phyloP scores from a whole-genome alignment of 2,888 invertebrate genomes.

The Himalopsyche tibetana region DNA sequence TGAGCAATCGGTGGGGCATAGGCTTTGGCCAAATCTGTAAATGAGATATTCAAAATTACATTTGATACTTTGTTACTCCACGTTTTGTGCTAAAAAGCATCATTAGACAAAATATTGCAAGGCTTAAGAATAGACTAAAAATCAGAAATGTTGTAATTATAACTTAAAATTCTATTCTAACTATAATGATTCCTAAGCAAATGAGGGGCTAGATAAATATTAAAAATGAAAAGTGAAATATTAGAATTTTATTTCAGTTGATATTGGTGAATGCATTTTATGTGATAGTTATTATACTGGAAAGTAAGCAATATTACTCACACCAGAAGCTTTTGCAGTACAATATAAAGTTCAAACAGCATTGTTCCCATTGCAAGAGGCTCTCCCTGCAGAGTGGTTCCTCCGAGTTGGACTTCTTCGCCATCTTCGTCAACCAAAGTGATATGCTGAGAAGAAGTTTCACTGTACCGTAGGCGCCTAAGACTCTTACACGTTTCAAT shows the following conservation, averaged over 20 bases:
- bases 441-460: slow-evolving; percentile 72
- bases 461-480: slow-evolving; percentile 79
- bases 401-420: slow-evolving; percentile 75
- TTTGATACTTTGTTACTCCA: no score
- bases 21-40: slow-evolving; percentile 80
- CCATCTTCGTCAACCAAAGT: slow-evolving; percentile 76
- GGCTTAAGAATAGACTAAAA: no score
- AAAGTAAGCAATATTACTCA: slow-evolving; percentile 72
- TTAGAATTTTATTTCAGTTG: not conserved
- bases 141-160: no score
- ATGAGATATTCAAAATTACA: slow-evolving; percentile 39
- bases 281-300: no score
- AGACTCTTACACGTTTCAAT: slow-evolving; percentile 85
- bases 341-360: slow-evolving; percentile 93
- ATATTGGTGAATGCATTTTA: not conserved
- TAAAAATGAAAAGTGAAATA: no score
- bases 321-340: slow-evolving; percentile 90
- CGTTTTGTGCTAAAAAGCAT: no score
- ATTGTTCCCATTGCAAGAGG: slow-evolving; percentile 90
- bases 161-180: no score
- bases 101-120: no score
- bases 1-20: slow-evolving; percentile 81
- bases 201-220: no score
- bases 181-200: no score
- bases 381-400: slow-evolving; percentile 76